phyloP scores from a whole-genome alignment of 2,797 vertebrate species.

The Aplochiton taeniatus region DNA sequence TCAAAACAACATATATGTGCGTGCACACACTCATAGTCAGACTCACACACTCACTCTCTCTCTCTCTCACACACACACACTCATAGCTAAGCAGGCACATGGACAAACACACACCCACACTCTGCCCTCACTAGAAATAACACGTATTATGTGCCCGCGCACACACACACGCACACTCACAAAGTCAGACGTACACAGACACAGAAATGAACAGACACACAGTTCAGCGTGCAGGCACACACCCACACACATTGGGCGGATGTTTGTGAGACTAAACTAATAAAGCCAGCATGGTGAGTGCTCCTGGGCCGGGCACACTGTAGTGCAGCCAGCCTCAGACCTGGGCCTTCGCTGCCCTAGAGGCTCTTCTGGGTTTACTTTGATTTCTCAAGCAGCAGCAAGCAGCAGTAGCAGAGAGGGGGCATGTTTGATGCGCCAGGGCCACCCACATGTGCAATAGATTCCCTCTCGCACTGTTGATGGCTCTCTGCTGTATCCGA shows the following conservation, averaged over 20 bases:
- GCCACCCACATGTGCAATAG: slow-evolving; percentile 31
- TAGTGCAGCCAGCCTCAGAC: slow-evolving; percentile 50
- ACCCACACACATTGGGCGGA: slow-evolving; percentile 29
- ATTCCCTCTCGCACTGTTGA: slow-evolving; percentile 12
- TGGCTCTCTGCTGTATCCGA: slow-evolving; percentile 17
- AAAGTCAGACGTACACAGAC: background rate
- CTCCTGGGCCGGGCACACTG: slow-evolving; percentile 55
- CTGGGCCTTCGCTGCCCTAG: slow-evolving; percentile 44
- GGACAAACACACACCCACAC: slow-evolving; percentile 24
- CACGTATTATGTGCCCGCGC: background rate
- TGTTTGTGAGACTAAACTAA: slow-evolving; percentile 66
- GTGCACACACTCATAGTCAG: no score
- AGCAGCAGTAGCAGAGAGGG: slow-evolving; percentile 10
- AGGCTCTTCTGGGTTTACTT: slow-evolving; percentile 39
- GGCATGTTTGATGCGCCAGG: slow-evolving; percentile 44
- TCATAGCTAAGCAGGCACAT: background rate
- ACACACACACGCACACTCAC: background rate
- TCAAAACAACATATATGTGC: no score
- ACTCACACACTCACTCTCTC: background rate
- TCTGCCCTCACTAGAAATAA: no score
- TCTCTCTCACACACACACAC: background rate
- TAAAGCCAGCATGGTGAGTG: slow-evolving; percentile 65
- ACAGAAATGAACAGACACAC: background rate
- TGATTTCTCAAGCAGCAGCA: slow-evolving; percentile 45
- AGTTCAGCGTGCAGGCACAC: slow-evolving; percentile 9